Percentiles rank a stretch among this genome's conserved stretches.
These are phyloP conservation scores for Myotis findleyi DNA, from an alignment of 2,797 vertebrate species.

Conservation along the genomic window DNA sequence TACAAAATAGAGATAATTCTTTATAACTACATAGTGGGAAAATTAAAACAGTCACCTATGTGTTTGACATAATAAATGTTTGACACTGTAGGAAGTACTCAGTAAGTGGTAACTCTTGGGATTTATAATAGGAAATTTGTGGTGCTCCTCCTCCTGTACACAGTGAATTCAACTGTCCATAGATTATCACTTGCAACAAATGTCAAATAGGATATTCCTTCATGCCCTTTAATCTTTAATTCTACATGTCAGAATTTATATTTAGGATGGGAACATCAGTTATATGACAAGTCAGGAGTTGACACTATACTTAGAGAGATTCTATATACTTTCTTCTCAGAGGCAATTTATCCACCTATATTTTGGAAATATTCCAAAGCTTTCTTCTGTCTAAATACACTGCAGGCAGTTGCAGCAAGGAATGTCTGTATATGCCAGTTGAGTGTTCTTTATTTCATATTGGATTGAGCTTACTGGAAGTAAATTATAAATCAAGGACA, in stretches of 20 bases:
- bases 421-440: not conserved
- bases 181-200: not conserved
- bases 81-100: not conserved
- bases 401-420: not conserved
- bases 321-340: constrained; percentile 31
- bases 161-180: not conserved
- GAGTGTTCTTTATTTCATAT: constrained; percentile 11
- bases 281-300: not conserved
- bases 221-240: constrained; percentile 1
- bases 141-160: not conserved
- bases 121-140: not conserved
- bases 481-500: constrained; percentile 54
- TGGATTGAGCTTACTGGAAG: constrained; percentile 37
- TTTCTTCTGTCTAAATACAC: not conserved
- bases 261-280: not conserved
- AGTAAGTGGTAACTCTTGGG: not conserved
- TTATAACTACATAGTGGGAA: not conserved
- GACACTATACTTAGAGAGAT: not conserved
- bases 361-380: constrained; percentile 37
- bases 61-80: not conserved
- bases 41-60: not conserved
- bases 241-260: constrained; percentile 25
- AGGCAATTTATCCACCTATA: not conserved
- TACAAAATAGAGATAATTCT: not conserved
- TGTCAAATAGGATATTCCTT: not conserved